These are phyloP conservation scores for Podocnemis expansa DNA, from an alignment of 2,113 vertebrate genomes.

Conservation along the genomic window DNA sequence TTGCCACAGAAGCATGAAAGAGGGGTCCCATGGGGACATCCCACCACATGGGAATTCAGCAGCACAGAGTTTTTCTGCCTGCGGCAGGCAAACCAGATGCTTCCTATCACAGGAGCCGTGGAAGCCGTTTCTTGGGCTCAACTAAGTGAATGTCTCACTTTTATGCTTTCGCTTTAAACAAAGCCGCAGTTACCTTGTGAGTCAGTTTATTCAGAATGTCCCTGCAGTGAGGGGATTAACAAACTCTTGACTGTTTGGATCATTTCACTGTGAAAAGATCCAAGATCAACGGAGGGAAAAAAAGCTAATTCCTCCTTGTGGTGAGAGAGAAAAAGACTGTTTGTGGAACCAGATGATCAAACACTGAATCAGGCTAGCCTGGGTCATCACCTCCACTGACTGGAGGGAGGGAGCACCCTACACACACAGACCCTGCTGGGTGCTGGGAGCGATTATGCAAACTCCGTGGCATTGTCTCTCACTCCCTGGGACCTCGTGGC, in stretches of 20 bases:
- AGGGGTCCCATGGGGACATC: neutral
- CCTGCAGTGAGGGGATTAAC: neutral
- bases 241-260: conserved; percentile 46
- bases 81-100: neutral
- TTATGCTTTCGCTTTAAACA: neutral
- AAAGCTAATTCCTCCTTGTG: conserved; percentile 26
- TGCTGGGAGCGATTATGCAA: fast-evolving
- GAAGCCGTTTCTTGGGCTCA: neutral
- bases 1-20: neutral
- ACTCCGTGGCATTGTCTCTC: fast-evolving
- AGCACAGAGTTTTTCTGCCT: neutral
- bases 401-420: neutral
- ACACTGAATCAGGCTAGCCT: neutral
- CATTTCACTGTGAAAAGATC: neutral
- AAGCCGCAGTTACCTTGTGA: neutral
- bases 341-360: conserved; percentile 46
- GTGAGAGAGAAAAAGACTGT: neutral
- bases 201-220: neutral
- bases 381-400: neutral
- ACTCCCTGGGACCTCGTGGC: neutral
- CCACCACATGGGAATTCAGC: neutral
- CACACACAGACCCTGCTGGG: fast-evolving
- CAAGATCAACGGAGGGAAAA: conserved; percentile 60
- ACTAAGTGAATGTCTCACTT: neutral
- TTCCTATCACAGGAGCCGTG: neutral